phyloP scores from a whole-genome alignment of 1,140 invertebrate genomes.

The Caerostris darwini region DNA sequence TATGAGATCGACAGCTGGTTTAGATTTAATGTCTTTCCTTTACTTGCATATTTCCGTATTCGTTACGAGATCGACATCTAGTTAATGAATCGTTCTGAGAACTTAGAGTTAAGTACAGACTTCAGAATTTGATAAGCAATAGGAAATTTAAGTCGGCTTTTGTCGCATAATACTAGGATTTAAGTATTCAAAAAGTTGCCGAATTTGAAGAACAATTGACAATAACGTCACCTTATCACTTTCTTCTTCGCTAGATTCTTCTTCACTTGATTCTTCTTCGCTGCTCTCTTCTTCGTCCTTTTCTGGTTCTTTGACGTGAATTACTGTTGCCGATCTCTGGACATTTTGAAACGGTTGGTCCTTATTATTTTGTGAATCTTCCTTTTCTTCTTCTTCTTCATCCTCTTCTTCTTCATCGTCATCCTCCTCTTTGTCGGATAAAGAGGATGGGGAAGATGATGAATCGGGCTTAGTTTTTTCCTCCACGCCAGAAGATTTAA shows the following conservation, averaged over 20 bases:
- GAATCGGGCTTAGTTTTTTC: neutral
- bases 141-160: no score
- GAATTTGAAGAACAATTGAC: neutral
- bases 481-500: neutral
- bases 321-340: constrained; percentile 65
- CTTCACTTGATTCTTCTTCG: constrained; percentile 68
- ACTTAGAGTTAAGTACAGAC: no score
- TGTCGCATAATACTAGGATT: no score
- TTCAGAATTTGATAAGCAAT: no score
- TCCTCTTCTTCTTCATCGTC: constrained; percentile 52
- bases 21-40: no score
- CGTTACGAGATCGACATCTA: no score
- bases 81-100: no score
- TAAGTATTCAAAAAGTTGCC: no score
- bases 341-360: constrained; percentile 8
- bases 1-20: no score
- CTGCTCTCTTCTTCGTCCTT: constrained; percentile 50
- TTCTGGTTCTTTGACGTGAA: constrained; percentile 66
- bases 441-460: constrained; percentile 48
- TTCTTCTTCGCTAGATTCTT: constrained; percentile 64
- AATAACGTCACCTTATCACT: constrained; percentile 45
- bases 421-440: neutral
- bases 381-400: neutral
- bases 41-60: no score
- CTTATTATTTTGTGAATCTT: constrained; percentile 27